These are phyloP conservation scores for Aselliscus stoliczkanus DNA, from an alignment of 2,797 vertebrate genomes.

Conservation along the genomic window DNA sequence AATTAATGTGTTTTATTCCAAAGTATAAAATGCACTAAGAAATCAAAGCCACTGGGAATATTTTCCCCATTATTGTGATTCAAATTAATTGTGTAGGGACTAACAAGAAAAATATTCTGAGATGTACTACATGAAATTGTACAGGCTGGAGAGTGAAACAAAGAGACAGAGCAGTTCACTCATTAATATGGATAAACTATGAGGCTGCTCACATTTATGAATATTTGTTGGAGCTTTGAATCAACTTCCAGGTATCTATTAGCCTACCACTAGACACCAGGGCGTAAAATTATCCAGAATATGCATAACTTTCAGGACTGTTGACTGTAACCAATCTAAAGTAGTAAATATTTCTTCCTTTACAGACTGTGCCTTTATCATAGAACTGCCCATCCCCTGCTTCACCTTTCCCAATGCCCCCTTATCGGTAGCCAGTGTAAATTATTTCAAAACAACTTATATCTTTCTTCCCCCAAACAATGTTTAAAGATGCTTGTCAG, in stretches of 20 bases:
- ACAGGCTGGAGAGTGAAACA: neutral
- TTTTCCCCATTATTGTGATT: neutral
- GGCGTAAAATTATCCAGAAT: neutral
- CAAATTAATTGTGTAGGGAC: neutral
- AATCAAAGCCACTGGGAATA: neutral
- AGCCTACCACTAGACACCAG: neutral
- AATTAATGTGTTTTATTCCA: neutral
- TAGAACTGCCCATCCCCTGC: neutral
- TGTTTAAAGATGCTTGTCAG: neutral
- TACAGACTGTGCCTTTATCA: neutral
- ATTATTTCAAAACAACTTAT: neutral
- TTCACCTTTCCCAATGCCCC: neutral
- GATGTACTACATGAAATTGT: neutral
- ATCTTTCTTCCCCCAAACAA: neutral
- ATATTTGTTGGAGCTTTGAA: neutral
- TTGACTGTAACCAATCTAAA: neutral
- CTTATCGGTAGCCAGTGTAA: neutral
- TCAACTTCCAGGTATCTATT: neutral
- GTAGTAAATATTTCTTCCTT: neutral
- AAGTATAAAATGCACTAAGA: neutral
- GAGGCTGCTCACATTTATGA: neutral
- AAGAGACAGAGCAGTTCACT: neutral
- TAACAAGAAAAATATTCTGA: neutral
- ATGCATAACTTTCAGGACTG: neutral
- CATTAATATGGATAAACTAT: neutral